Conservation (phyloP, 1,140 invertebrate species). For the Macrobrachium rosenbergii region DNA sequence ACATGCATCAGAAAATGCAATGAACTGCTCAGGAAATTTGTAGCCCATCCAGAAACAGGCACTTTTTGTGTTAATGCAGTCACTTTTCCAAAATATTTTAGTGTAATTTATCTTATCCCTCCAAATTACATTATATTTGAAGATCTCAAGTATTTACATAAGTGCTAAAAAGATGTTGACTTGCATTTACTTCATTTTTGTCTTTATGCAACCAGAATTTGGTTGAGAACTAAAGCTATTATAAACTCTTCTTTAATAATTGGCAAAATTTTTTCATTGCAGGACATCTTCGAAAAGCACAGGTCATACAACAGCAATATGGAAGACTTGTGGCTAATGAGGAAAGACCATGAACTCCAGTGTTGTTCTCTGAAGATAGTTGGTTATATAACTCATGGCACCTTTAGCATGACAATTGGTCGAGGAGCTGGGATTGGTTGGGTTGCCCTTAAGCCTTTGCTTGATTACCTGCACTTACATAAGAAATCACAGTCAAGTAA, state of each 20-base stretch:
- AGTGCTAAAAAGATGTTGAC: not conserved
- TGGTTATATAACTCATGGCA: slow-evolving; percentile 44
- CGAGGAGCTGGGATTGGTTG: slow-evolving; percentile 49
- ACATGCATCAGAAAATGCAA: no score
- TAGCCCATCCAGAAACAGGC: no score
- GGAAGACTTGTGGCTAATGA: slow-evolving; percentile 51
- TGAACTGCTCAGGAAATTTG: no score
- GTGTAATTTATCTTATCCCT: not conserved
- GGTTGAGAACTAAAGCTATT: no score
- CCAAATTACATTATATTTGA: not conserved
- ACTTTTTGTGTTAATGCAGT: no score
- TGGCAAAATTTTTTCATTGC: not conserved
- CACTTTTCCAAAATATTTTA: no score
- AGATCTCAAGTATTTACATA: not conserved
- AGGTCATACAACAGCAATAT: slow-evolving; percentile 34
- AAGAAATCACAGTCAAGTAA: not conserved
- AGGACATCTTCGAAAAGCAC: slow-evolving; percentile 38
- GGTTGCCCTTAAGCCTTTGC: slow-evolving; percentile 40
- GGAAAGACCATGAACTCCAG: slow-evolving; percentile 23
- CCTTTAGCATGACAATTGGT: slow-evolving; percentile 38
- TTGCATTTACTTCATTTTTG: not conserved
- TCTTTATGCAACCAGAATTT: no score
- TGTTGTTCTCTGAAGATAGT: slow-evolving; percentile 48
- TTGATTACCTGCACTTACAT: slow-evolving; percentile 4
- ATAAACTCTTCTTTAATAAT: no score